A percentile compares a stretch with the other conserved stretches of the same genome.
Conservation (phyloP, 1,140 invertebrate species). For the Belonocnema kinseyi region DNA sequence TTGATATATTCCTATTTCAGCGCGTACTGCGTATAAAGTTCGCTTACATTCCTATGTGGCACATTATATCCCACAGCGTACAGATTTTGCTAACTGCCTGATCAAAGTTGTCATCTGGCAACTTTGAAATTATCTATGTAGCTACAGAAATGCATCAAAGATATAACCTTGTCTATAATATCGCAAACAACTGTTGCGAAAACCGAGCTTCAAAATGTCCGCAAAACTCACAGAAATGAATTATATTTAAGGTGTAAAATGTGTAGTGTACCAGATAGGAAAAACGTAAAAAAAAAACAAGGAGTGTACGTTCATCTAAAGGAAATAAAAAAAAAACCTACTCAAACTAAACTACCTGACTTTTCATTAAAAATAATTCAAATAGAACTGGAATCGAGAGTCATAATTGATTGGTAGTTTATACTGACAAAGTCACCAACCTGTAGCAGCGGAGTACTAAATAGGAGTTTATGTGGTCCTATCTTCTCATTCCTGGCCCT, state of each 20-base stretch:
- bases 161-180: conserved; percentile 11
- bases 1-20: conserved; percentile 7
- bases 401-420: too few relatives aligned
- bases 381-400: background rate
- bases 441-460: too few relatives aligned
- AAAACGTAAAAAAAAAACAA: conserved; percentile 29
- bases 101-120: background rate
- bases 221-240: conserved; percentile 4
- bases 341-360: conserved; percentile 24
- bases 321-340: conserved; percentile 33
- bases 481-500: too few relatives aligned
- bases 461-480: too few relatives aligned
- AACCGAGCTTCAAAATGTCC: conserved; percentile 19
- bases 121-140: conserved; percentile 34
- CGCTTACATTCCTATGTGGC: conserved; percentile 19
- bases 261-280: conserved; percentile 33
- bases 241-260: conserved; percentile 46
- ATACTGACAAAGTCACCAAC: too few relatives aligned
- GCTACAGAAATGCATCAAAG: background rate
- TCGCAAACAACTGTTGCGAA: conserved; percentile 5
- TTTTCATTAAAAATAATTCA: conserved; percentile 1
- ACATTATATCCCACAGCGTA: conserved; percentile 1
- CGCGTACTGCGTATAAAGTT: background rate
- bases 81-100: background rate
- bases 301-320: conserved; percentile 44